A percentile compares a stretch with the other conserved stretches of the same genome.
Evolutionary conservation across 2,888 invertebrate species (phyloP).

Genomic region (Cheilosia vulpina): DNA sequence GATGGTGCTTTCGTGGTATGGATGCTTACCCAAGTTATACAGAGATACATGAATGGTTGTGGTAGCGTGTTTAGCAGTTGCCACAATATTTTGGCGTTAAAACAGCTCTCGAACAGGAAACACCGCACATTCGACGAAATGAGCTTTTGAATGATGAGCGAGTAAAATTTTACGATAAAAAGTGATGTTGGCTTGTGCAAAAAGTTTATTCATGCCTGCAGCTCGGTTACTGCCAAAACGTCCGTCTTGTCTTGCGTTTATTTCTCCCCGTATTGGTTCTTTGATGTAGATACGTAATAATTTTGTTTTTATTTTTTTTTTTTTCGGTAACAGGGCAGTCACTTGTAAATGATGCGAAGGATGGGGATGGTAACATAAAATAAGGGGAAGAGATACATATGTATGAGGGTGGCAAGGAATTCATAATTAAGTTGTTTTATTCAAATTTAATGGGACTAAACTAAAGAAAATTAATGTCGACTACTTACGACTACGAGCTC

Average conservation of each 20-base stretch:
- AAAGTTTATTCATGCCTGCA: constrained; percentile 4
- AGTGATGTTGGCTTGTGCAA: constrained; percentile 32
- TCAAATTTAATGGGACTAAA: constrained; percentile 9
- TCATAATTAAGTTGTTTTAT: constrained; percentile 51
- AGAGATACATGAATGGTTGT: not conserved
- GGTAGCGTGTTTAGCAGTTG: constrained; percentile 16
- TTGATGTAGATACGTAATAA: constrained; percentile 32
- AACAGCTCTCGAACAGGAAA: constrained; percentile 34
- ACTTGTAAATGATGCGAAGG: constrained; percentile 51
- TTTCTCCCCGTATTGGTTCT: not conserved
- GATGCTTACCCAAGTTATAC: not conserved
- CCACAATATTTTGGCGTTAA: constrained; percentile 53
- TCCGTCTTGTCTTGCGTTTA: not conserved
- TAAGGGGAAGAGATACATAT: constrained; percentile 13
- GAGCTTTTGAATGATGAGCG: constrained; percentile 57
- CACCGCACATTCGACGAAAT: constrained; percentile 42
- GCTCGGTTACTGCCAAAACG: not conserved
- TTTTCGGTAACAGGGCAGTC: constrained; percentile 39
- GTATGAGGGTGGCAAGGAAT: not conserved
- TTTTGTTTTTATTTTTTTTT: constrained; percentile 7
- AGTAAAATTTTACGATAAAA: constrained; percentile 58
- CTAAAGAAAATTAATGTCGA: constrained; percentile 16
- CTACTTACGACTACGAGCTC: constrained; percentile 4
- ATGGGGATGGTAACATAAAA: constrained; percentile 24
- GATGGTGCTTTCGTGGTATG: not conserved